Percentiles rank a stretch among this genome's conserved stretches.
These are phyloP conservation scores for Alsophila aescularia DNA, from an alignment of 2,888 invertebrate genomes.

Conservation along the genomic window DNA sequence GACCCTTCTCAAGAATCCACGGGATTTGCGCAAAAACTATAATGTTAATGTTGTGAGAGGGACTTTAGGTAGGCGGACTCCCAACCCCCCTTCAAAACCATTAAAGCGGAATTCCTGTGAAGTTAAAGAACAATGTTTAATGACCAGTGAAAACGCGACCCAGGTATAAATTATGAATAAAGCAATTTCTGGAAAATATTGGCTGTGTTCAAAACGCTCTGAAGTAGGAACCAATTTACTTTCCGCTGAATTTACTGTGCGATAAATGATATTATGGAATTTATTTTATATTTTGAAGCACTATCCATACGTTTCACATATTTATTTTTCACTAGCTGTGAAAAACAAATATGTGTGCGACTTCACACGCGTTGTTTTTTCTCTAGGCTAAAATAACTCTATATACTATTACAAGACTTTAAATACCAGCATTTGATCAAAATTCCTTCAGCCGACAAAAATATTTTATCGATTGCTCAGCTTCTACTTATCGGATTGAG, in stretches of 20 bases:
- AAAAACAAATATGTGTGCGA: no score
- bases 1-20: constrained; percentile 56
- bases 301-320: no score
- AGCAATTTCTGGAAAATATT: constrained; percentile 24
- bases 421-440: no score
- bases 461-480: no score
- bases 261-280: constrained; percentile 14
- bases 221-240: constrained; percentile 25
- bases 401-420: no score
- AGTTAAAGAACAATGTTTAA: constrained; percentile 89
- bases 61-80: constrained; percentile 80
- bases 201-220: constrained; percentile 26
- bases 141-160: constrained; percentile 93
- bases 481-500: no score
- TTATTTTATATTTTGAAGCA: background rate
- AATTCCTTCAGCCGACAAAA: no score
- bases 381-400: no score
- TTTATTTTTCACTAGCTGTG: no score
- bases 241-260: constrained; percentile 25
- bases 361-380: no score
- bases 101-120: constrained; percentile 88
- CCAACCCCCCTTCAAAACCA: constrained; percentile 92
- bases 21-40: constrained; percentile 62
- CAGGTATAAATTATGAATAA: constrained; percentile 86
- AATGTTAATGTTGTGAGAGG: constrained; percentile 65